Base-by-base conservation (phyloP, 2,888 invertebrate genomes). In the Torymus auratus region DNA sequence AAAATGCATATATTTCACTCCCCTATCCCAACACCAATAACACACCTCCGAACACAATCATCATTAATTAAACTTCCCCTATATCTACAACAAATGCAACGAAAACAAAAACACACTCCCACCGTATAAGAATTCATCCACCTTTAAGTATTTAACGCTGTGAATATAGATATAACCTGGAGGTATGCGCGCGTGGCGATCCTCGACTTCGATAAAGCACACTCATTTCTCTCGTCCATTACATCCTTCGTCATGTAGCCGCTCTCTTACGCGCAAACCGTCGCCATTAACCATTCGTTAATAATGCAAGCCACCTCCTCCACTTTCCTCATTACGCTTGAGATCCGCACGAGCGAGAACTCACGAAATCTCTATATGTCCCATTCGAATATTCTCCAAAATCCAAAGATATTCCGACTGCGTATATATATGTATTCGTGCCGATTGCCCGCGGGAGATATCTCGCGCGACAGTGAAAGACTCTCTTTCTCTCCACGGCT, bases 361-460 rank as follows among this genome's bases (percentile, higher is more conserved):
- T 12, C 62, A 15, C 56, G 62, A 52, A 41, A 17, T 17, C 61
- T 55, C 70, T 55, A 64, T 41, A 52, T 52, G 62, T 56, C 14
- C 62, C 12, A 17, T n/a, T 80, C 52, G 65, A 73, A 67, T 71
- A 20, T 20, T 20, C 71, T 58, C 50, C 52, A 53, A 56, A 53
- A 71, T 78, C 55, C 72, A 52, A 72, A 50, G 15, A 67, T 76
- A 60, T 71, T 70, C 65, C 60, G 53, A 41, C 13, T 7, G 65
- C 65, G 78, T 67, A 73, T 67, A 60, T 28, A 28, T 4, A 28
- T 67, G 53, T 50, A 64, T 65, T 58, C 60, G 50, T 41, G 41
- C 3, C 64, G 62, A 76, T 76, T 77, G 77, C 77, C 52, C 53
- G 56, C 12, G 64, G 77, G 20, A 56, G 61, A 76, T 68, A 68